phyloP scores from a whole-genome alignment of 2,888 invertebrate genomes.

The Sinelater perroti region DNA sequence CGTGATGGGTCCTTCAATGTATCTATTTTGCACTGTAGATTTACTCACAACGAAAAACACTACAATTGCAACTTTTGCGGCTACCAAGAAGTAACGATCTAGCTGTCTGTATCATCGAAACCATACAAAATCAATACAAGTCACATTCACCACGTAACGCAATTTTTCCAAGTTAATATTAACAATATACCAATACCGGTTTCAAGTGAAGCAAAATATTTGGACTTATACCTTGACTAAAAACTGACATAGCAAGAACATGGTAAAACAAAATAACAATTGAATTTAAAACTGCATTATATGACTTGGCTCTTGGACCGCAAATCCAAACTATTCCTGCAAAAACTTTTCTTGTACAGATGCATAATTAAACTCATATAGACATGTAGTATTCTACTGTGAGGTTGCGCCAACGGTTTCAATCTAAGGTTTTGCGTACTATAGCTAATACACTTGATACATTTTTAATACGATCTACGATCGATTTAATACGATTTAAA shows the following conservation, averaged over 20 bases:
- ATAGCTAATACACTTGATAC: no score
- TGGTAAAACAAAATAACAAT: background rate
- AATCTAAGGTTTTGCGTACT: no score
- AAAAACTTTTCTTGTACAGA: no score
- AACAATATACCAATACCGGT: background rate
- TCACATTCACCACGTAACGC: no score
- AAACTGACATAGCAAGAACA: background rate
- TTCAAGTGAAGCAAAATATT: background rate
- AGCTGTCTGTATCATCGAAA: background rate
- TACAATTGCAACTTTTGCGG: background rate
- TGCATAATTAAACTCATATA: no score
- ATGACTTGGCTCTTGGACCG: no score
- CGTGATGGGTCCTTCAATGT: background rate
- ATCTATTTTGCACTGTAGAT: background rate
- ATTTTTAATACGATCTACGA: no score
- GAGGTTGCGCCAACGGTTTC: no score
- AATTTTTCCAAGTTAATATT: background rate
- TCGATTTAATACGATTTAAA: no score
- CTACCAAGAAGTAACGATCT: background rate
- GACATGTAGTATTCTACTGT: no score
- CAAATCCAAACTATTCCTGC: no score
- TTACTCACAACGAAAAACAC: background rate
- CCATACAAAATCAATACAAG: background rate
- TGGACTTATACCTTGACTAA: background rate
- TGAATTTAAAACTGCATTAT: no score